Percentiles rank a stretch among this genome's conserved stretches.
Evolutionary conservation across 1,140 invertebrate genomes (phyloP).

Genomic region (Nasonia vitripennis): DNA sequence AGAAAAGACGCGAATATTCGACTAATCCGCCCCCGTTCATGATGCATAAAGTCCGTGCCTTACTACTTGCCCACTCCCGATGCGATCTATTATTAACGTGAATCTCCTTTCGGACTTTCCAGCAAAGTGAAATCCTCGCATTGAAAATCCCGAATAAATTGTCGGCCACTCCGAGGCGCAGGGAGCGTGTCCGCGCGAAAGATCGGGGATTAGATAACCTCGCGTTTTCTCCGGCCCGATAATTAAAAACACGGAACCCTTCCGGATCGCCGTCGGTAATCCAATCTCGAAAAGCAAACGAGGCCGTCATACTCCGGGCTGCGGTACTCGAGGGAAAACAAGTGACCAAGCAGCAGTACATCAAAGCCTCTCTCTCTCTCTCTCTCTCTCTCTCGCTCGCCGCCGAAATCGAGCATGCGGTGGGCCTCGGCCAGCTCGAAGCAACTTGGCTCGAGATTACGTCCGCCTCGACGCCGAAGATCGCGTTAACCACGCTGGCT

Average conservation of each 20-base stretch:
- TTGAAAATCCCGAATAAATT: no score
- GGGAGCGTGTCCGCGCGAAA: no score
- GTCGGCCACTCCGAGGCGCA: no score
- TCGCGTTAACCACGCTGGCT: constrained; percentile 55
- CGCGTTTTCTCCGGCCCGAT: not conserved
- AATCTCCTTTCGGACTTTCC: no score
- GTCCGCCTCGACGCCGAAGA: constrained; percentile 38
- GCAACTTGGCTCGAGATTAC: constrained; percentile 23
- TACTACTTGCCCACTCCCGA: no score
- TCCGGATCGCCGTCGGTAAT: not conserved
- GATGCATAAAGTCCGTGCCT: no score
- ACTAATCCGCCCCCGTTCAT: no score
- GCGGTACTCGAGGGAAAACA: constrained; percentile 30
- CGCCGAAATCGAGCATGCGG: not conserved
- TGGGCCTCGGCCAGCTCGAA: not conserved
- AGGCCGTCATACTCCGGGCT: not conserved
- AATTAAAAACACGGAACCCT: not conserved
- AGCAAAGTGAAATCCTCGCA: no score
- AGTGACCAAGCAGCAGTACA: constrained; percentile 28
- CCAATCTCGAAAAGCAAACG: constrained; percentile 31
- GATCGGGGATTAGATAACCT: not conserved
- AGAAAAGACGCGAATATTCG: no score
- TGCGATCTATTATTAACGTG: no score
- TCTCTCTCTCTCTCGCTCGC: not conserved
- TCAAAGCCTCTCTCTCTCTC: not conserved